Evolutionary conservation across 2,888 invertebrate species (phyloP), one percentile per base, ranked within the genome.

Genomic region (Stenichneumon culpator): DNA sequence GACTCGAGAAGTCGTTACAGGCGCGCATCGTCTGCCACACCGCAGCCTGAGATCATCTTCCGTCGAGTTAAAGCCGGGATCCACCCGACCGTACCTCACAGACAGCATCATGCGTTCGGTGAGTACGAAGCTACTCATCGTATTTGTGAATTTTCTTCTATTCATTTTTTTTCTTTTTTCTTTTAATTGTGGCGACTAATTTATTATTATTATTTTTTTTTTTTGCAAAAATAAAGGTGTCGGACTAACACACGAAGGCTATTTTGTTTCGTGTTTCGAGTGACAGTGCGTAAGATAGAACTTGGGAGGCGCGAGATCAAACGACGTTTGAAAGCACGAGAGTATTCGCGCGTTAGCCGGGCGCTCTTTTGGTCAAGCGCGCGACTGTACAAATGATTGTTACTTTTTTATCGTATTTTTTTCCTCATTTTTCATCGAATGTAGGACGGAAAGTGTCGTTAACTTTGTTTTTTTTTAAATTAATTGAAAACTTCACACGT

Each of bases 21-120:
- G 63, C 57, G 32, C 78, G 73, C 39, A 32, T 57, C 72, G 47
- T 63, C 54, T 44, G 57, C 67, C 67, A 68, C 67, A 75, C 67
- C 63, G 36, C 47, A 70, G 74, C 70, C 68, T 82, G 86, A 86
- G 89, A 92, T 91, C 89, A 90, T 91, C 89, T 88, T 89, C 87
- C 83, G 67, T 86, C 88, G 90, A 87, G 91, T 93, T 92, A 92
- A 93, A 93, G 92, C 91, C 89, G 89, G 89, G 90, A 90, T 84
- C 89, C 83, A 82, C 85, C 84, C 88, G 86, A 87, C 82, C 25
- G 87, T 88, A 87, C 91, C 91, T 89, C 92, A 91, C 91, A 91
- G 93, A 93, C 91, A 92, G 92, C 93, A 94, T 93, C 93, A 94
- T 94, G 94, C 93, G 92, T 92, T 93, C 91, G 94, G 94, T 93